A percentile compares a stretch with the other conserved stretches of the same genome.
Evolutionary conservation across 2,888 invertebrate genomes (phyloP).

Genomic region (Acleris holmiana): DNA sequence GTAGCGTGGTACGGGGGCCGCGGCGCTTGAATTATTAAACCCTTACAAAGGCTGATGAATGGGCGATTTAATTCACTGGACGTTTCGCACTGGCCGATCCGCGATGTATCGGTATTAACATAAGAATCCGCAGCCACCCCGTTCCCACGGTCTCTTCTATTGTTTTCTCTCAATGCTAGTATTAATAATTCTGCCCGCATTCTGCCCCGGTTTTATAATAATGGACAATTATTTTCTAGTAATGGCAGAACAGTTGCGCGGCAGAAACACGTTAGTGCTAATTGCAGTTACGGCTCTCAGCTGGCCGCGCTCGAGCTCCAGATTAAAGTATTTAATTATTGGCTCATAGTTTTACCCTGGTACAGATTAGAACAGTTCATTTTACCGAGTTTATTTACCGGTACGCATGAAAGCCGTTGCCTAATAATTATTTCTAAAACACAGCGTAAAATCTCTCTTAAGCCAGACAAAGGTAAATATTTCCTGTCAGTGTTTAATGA

Average conservation of each 20-base stretch:
- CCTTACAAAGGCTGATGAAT: conserved; percentile 65
- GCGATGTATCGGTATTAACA: conserved; percentile 73
- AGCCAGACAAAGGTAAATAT: too few species aligned
- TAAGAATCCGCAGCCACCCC: conserved; percentile 65
- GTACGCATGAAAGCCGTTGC: too few species aligned
- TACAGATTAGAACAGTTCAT: too few species aligned
- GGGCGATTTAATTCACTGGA: conserved; percentile 54
- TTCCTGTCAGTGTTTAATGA: too few species aligned
- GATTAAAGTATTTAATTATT: too few species aligned
- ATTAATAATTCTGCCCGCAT: conserved; percentile 47
- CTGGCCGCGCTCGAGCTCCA: neutral
- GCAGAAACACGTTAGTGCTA: conserved; percentile 21
- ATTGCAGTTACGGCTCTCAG: conserved; percentile 21
- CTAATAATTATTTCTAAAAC: too few species aligned
- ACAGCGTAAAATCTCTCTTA: too few species aligned
- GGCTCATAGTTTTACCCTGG: too few species aligned
- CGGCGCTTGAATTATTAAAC: conserved; percentile 69
- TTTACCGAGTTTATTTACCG: too few species aligned
- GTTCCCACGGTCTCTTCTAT: conserved; percentile 67
- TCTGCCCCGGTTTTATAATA: conserved; percentile 43
- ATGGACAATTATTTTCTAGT: conserved; percentile 48
- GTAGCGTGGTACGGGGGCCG: conserved; percentile 47
- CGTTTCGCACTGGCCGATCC: conserved; percentile 62
- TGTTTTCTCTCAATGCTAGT: conserved; percentile 51
- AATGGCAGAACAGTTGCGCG: conserved; percentile 32